A percentile compares a stretch with the other conserved stretches of the same genome.
These are phyloP conservation scores for Antedon mediterranea DNA, from an alignment of 53 echinoderm and acorn worm genomes.

Conservation along the genomic window DNA sequence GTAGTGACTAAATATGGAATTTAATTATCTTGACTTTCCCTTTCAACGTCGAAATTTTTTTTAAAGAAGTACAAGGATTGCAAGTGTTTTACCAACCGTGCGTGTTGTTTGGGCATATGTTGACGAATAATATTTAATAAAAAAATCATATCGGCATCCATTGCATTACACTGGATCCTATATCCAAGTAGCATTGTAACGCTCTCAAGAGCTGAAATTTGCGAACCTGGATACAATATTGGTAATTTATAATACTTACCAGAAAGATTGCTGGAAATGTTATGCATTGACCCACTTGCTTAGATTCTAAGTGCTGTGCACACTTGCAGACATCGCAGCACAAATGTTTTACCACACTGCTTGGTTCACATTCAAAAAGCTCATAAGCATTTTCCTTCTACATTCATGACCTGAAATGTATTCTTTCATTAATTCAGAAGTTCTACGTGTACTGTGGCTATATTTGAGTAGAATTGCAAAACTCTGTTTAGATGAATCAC, in stretches of 20 bases:
- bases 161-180: neutral
- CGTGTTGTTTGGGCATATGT: neutral
- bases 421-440: conserved; percentile 14
- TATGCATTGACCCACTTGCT: no score
- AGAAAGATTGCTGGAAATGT: no score
- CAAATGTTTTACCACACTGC: neutral
- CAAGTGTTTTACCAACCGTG: neutral
- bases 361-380: conserved; percentile 12
- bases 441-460: conserved; percentile 4
- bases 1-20: no score
- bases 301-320: no score
- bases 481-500: conserved; percentile 17
- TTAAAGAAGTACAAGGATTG: neutral
- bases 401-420: conserved; percentile 14
- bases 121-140: neutral
- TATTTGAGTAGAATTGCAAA: conserved; percentile 12
- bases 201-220: neutral
- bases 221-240: neutral
- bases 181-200: neutral
- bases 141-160: neutral
- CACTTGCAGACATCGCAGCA: conserved; percentile 30
- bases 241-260: no score
- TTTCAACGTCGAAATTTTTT: neutral
- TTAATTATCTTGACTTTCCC: neutral
- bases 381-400: conserved; percentile 9